Evolutionary conservation across 30 jellyfish, hydroid and myxozoan genomes (phyloP), one percentile per base, ranked within the genome.

Genomic region (Euphysa ruthae): DNA sequence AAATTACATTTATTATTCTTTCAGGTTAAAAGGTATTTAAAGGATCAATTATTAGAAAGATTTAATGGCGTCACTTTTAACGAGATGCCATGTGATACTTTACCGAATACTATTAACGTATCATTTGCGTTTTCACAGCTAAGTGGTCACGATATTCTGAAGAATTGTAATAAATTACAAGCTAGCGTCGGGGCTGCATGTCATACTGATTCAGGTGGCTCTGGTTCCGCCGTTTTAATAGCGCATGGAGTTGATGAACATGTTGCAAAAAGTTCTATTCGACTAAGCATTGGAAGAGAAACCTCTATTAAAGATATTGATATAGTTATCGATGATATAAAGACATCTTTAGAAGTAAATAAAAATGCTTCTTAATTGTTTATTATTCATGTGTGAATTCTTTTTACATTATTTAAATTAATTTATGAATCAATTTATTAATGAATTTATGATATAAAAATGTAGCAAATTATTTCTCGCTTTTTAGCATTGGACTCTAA

Each of bases 151-250:
- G 80, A 51, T 8, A 42, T 88, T 0, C 55, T 88, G 7, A 70
- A 70, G 30, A 70, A 68, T 29, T 75, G 78, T 26, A 35, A 60
- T 2, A 23, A 60, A 5, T 63, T 88, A 6, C 93, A 73, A 63
- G 97, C 97, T 10, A 88, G 97, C 64, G 97, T 88, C 16, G 97
- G 97, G 1, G 97, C 97, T 7, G 97, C 97, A 4, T 88, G 97
- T 58, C 97, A 88, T 66, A 23, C 97, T 19, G 75, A 80, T 54
- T 14, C 44, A 12, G 93, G 92, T 0, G 85, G 63, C 15, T 69
- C 52, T 22, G 93, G 93, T 1, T 88, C 97, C 12, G 88, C 73
- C 56, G 74, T 81, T 1, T 79, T 88, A 6, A 49, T 75, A 7
- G 91, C 97, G 13, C 82, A 74, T 49, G 94, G 94, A n/a, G 69